phyloP scores from a whole-genome alignment of 37 sponge, comb jelly and placozoan species.

The Mnemiopsis leidyi region DNA sequence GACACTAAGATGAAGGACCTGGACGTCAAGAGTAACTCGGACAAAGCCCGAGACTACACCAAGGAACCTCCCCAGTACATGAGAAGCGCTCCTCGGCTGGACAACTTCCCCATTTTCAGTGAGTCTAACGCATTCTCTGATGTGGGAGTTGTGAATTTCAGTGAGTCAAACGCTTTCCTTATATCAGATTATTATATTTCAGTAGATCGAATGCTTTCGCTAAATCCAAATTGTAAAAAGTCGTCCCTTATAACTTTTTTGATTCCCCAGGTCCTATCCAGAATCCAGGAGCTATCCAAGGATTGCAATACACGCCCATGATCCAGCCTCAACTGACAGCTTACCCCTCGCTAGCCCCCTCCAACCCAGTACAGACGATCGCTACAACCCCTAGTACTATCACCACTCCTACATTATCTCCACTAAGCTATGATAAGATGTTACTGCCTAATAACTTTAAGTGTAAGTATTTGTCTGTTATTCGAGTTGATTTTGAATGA shows the following conservation, averaged over 20 bases:
- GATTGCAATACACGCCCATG: conserved; percentile 6
- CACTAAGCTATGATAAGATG: conserved; percentile 58
- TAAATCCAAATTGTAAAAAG: not conserved
- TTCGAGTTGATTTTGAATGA: not conserved
- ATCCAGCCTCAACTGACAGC: conserved; percentile 44
- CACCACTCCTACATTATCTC: conserved; percentile 23
- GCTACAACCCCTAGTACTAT: not conserved
- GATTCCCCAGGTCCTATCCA: not conserved
- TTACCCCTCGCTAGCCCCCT: not conserved
- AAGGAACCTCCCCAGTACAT: conserved; percentile 35
- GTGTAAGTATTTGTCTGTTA: conserved; percentile 25
- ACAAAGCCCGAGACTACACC: conserved; percentile 80
- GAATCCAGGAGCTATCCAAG: not conserved
- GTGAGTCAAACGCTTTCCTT: too few species aligned
- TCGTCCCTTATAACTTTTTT: not conserved
- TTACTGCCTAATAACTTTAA: conserved; percentile 62
- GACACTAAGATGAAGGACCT: conserved; percentile 79
- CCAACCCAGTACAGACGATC: not conserved
- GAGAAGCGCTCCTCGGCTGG: not conserved
- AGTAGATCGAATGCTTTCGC: too few species aligned
- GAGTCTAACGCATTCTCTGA: not conserved
- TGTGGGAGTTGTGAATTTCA: too few species aligned
- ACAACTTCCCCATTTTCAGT: conserved; percentile 47
- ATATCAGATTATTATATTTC: too few species aligned
- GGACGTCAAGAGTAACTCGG: conserved; percentile 84